These are phyloP conservation scores for Microplitis demolitor DNA, from an alignment of 1,140 invertebrate genomes.

Conservation along the genomic window DNA sequence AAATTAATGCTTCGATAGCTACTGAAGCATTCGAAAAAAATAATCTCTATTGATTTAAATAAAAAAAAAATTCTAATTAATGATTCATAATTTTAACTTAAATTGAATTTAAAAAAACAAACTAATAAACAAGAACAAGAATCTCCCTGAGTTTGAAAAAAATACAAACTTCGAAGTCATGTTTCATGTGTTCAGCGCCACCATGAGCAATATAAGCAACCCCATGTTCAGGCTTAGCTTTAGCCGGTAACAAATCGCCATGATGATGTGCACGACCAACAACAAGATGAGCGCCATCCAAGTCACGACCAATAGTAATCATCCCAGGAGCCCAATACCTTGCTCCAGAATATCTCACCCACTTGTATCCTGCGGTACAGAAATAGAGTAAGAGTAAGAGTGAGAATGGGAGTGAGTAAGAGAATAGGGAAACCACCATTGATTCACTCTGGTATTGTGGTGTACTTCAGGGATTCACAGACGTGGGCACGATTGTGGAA, in stretches of 20 bases:
- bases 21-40: too few relatives aligned
- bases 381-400: too few relatives aligned
- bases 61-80: too few relatives aligned
- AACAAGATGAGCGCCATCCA: slow-evolving; percentile 56
- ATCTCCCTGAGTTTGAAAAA: neutral
- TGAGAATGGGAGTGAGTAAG: too few relatives aligned
- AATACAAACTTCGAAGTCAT: slow-evolving; percentile 58
- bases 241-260: slow-evolving; percentile 59
- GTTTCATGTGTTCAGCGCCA: slow-evolving; percentile 55
- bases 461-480: slow-evolving; percentile 12
- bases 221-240: slow-evolving; percentile 55
- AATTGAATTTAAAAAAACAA: too few relatives aligned
- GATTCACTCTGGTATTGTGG: slow-evolving; percentile 21
- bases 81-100: too few relatives aligned
- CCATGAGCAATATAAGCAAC: slow-evolving; percentile 56
- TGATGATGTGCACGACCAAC: slow-evolving; percentile 60
- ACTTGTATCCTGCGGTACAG: slow-evolving; percentile 44
- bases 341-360: slow-evolving; percentile 45
- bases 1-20: too few relatives aligned
- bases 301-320: slow-evolving; percentile 58
- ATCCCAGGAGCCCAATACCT: slow-evolving; percentile 54
- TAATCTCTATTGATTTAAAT: too few relatives aligned
- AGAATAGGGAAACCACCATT: slow-evolving; percentile 18
- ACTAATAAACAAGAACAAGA: too few relatives aligned
- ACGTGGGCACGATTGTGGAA: slow-evolving; percentile 12